These are phyloP conservation scores for Noctua fimbriata DNA, from an alignment of 2,888 invertebrate species.

Conservation along the genomic window DNA sequence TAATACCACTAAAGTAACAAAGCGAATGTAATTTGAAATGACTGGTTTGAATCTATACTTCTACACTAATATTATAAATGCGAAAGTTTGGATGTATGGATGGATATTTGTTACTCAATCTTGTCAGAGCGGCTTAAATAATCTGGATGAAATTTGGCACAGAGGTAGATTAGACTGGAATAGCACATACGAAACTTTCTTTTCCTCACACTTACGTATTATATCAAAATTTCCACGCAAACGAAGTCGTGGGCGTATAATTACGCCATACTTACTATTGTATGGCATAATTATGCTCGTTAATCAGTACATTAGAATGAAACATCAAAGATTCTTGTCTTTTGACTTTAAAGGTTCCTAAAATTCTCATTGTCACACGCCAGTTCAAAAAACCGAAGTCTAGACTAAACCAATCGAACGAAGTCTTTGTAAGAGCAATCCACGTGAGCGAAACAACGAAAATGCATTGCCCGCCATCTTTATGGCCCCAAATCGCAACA, in stretches of 20 bases:
- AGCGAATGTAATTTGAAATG: background rate
- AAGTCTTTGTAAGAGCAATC: background rate
- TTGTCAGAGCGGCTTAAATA: too few relatives aligned
- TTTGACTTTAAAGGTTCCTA: background rate
- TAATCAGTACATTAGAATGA: too few relatives aligned
- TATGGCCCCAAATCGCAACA: slow-evolving; percentile 53
- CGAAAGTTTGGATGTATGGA: too few relatives aligned
- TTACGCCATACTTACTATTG: too few relatives aligned
- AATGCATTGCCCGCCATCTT: slow-evolving; percentile 15
- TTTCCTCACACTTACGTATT: too few relatives aligned
- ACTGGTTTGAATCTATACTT: background rate
- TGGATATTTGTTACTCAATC: background rate
- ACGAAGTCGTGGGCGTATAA: too few relatives aligned
- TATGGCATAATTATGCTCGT: background rate
- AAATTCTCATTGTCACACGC: background rate
- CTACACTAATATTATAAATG: too few relatives aligned
- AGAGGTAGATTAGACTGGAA: too few relatives aligned
- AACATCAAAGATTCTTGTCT: background rate
- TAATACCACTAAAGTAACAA: background rate
- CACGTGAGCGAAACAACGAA: background rate
- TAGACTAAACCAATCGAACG: background rate
- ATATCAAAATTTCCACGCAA: too few relatives aligned
- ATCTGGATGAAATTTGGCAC: too few relatives aligned
- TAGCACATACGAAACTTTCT: too few relatives aligned
- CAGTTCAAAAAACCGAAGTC: background rate